Conservation (phyloP, 2,888 invertebrate genomes). For the Tenthredo amoena region DNA sequence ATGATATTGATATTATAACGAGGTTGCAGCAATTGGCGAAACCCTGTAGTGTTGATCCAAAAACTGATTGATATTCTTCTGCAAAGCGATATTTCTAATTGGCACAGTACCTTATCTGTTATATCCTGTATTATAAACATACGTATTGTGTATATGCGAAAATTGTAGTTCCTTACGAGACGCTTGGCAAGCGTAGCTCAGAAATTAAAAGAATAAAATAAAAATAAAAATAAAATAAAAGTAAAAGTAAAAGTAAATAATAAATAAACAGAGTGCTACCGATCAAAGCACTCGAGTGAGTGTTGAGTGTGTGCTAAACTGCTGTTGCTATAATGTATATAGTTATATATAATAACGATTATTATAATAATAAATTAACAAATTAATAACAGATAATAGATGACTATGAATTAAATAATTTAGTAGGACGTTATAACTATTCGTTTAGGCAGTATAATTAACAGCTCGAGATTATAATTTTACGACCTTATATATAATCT, state of each 20-base stretch:
- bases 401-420: slow-evolving; percentile 36
- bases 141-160: slow-evolving; percentile 56
- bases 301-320: slow-evolving; percentile 53
- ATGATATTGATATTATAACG: background rate
- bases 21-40: background rate
- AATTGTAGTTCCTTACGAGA: slow-evolving; percentile 56
- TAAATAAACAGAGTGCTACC: slow-evolving; percentile 30
- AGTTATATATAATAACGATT: slow-evolving; percentile 61
- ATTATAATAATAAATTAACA: slow-evolving; percentile 45
- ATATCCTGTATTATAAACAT: slow-evolving; percentile 39
- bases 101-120: slow-evolving; percentile 34
- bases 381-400: slow-evolving; percentile 49
- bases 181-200: slow-evolving; percentile 53
- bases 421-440: slow-evolving; percentile 5
- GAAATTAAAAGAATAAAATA: slow-evolving; percentile 27
- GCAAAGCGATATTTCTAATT: background rate
- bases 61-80: background rate
- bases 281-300: slow-evolving; percentile 49
- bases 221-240: background rate
- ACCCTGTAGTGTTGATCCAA: background rate
- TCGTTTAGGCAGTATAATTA: background rate
- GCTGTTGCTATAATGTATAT: slow-evolving; percentile 72
- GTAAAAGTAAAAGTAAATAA: background rate
- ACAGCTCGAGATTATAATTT: background rate
- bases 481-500: background rate